A percentile compares a stretch with the other conserved stretches of the same genome.
Evolutionary conservation across 2,888 invertebrate species (phyloP).

Genomic region (Idaea biselata): DNA sequence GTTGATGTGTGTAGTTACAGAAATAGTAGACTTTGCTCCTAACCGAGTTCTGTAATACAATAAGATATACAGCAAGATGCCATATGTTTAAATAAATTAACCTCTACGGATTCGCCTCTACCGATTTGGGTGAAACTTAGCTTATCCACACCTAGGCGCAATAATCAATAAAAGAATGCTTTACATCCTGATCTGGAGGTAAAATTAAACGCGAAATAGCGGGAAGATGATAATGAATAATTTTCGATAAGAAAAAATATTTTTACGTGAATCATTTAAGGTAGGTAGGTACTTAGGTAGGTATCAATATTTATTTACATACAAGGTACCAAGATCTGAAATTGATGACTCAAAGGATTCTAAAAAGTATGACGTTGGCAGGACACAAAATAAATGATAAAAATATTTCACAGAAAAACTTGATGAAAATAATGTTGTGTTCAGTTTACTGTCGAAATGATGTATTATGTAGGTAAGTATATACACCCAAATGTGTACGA

Average conservation of each 20-base stretch:
- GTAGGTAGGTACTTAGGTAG: background rate
- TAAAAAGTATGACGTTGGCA: background rate
- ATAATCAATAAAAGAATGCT: too few species aligned
- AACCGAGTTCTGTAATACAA: too few species aligned
- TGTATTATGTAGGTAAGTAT: constrained; percentile 19
- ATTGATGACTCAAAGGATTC: background rate
- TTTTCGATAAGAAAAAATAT: background rate
- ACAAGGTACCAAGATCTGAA: background rate
- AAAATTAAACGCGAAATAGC: background rate
- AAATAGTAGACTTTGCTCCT: too few species aligned
- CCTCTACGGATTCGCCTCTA: background rate
- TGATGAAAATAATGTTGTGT: background rate
- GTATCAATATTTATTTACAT: background rate
- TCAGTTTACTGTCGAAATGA: background rate
- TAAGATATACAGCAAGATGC: too few species aligned
- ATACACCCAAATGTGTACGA: constrained; percentile 10
- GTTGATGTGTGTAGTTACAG: too few species aligned
- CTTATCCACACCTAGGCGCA: background rate
- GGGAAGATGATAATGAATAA: background rate
- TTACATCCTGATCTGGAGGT: background rate
- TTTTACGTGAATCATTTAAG: background rate
- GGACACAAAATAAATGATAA: background rate
- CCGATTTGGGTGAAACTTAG: background rate
- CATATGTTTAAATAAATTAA: too few species aligned
- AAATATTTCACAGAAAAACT: background rate